Base-by-base conservation (phyloP, 2,797 vertebrate genomes). In the Acanthornis magna region DNA sequence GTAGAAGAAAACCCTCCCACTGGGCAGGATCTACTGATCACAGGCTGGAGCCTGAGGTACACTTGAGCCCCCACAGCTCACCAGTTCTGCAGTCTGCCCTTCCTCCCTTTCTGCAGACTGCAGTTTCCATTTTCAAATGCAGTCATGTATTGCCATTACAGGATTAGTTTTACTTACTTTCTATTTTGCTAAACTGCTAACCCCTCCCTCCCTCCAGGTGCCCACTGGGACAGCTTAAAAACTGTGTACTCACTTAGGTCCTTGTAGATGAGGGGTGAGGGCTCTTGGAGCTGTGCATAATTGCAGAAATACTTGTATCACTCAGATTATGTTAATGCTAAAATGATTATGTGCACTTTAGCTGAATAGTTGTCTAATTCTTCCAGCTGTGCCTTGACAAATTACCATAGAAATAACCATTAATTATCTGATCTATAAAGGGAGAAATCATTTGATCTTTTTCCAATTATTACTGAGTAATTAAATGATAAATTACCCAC, bases 381-480 rank as follows among this genome's bases (percentile, higher is more conserved):
- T 93, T 95, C 91, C 88, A 92, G 79, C 93, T 96, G 82, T 91
- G 90, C 78, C 90, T 79, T 92, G 84, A 93, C 57, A 85, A 96
- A 95, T 93, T 96, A 74, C 80, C 80, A 50, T 34, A 94, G 90
- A 92, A 95, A 89, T 89, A 96, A 89, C 96, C 66, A 95, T 92
- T 93, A 93, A 95, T 95, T 96, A 90, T 88, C 94, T 94, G 77
- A 95, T 95, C 92, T 92, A 90, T 93, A 96, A 91, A 90, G 67
- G 63, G 45, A 91, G 60, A 89, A 82, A 94, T 93, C 23, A 77
- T 94, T 95, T 95, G 86, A 94, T 93, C 88, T 93, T 83, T 96
- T 93, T 25, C 53, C 77, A 89, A 76, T 93, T 93, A 82, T 93
- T 95, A 85, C 86, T 57, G 72, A 87, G 88, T 92, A 92, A 95